Base-by-base conservation (phyloP, 2,113 vertebrate species). In the Xenopus borealis region DNA sequence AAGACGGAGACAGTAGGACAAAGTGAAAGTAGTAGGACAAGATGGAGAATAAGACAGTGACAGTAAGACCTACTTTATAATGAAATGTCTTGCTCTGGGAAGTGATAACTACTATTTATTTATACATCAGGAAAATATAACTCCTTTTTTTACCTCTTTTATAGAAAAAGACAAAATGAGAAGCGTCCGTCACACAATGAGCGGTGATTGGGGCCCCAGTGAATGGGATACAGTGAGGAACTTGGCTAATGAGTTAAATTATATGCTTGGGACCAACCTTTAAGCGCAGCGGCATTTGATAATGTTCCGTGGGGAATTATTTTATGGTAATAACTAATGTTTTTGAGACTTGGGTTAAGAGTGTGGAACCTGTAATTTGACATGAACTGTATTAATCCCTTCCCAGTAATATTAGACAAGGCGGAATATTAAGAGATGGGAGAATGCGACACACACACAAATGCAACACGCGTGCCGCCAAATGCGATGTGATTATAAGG, bases 351-450 rank as follows among this genome's bases (percentile, higher is more conserved):
- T 53, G 83, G 86, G 85, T 89, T 87, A 88, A 87, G 88, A 86
- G 84, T 87, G 82, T 80, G 77, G 72, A 87, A 83, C 83, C 86
- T 84, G 81, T 86, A 90, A 90, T 87, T 89, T 87, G 85, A 88
- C 81, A 83, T 73, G 82, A 86, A 85, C 81, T 88, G 79, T 89
- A 87, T 90, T 89, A 89, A 84, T 83, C 79, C 83, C 86, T 80
- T 80, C 9, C 53, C 80, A 73, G 71, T 80, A 85, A 88, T 90
- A 89, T 88, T 86, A 87, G 81, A 88, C 78, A 83, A 80, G 80
- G 85, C 86, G 84, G 81, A 87, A 88, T 89, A 89, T 88, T 86
- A 89, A 88, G 84, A 85, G 83, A 87, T 87, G 84, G 81, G 44
- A 86, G 87, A 81, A 81, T 88, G 17, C 53, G 85, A 89, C 86